Evolutionary conservation across 2,797 vertebrate genomes (phyloP), one percentile per base, ranked within the genome.

Genomic region (Salmo trutta): DNA sequence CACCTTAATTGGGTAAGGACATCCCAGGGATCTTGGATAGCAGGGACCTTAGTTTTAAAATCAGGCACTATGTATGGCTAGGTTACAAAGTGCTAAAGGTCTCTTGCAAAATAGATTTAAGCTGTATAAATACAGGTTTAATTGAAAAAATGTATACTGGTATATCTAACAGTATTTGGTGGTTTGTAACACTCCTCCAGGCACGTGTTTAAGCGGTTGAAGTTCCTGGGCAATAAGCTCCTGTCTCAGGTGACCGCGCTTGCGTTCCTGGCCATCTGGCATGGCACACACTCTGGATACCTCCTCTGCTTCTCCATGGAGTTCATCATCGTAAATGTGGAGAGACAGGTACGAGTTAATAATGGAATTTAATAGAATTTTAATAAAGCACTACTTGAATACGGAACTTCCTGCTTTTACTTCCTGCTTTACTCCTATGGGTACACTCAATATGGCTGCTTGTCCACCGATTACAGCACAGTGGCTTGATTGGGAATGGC

Each of bases 241-340:
- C 77, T 97, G 24, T 99, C 98, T 74, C 98, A 99, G 83, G 93
- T 95, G 56, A 66, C 95, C 75, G 95, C 98, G 0, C 86, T 99
- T 82, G 70, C 98, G 41, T 99, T 99, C 91, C 87, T 99, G 91
- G 94, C 97, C 1, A 74, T 98, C 83, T 99, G 98, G 98, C 98
- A 99, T 0, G 98, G 98, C 71, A 94, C 98, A 64, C 97, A 99
- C 90, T 99, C 97, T 0, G 98, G 98, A 71, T 99, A 99, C 93
- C 80, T 98, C 86, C 70, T 99, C 82, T 99, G 98, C 91, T 99
- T 99, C 93, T 97, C 97, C 62, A 95, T 99, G 96, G 98, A 99
- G 91, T 93, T 98, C 89, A 93, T 99, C 68, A 99, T 99, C 76
- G 95, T 99, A 81, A 93, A 92, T 0, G 95, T 97, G 78, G 98